phyloP scores from a whole-genome alignment of 2,113 vertebrate genomes.

The Pristiophorus japonicus region DNA sequence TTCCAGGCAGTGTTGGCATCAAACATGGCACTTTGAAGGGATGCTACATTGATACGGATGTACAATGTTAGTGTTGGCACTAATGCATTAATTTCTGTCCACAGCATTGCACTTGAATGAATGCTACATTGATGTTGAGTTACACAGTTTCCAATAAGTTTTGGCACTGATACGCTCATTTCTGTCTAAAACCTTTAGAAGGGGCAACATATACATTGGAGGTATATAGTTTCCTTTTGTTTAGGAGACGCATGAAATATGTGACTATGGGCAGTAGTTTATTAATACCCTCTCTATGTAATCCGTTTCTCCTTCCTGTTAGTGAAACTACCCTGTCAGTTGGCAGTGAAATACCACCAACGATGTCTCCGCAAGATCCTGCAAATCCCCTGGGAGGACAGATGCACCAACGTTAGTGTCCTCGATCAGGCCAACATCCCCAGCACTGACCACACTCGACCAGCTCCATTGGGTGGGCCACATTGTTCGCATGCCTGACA shows the following conservation, averaged over 20 bases:
- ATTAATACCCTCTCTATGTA: not conserved
- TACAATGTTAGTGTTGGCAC: not conserved
- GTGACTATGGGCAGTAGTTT: not conserved
- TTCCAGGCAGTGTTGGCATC: not conserved
- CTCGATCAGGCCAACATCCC: too few species aligned
- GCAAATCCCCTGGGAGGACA: too few species aligned
- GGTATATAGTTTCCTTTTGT: not conserved
- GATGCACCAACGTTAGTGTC: too few species aligned
- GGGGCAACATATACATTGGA: not conserved
- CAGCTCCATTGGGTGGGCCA: too few species aligned
- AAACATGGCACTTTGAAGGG: not conserved
- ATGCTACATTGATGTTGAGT: not conserved
- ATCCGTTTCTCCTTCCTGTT: not conserved
- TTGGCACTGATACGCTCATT: not conserved
- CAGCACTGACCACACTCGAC: too few species aligned
- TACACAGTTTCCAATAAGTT: not conserved
- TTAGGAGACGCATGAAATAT: not conserved
- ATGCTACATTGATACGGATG: not conserved
- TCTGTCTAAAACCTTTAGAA: not conserved
- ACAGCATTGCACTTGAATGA: not conserved
- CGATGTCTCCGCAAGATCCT: too few species aligned
- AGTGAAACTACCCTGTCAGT: not conserved
- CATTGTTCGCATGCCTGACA: too few species aligned
- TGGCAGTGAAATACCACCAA: too few species aligned
- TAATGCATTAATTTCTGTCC: not conserved